These are phyloP conservation scores for Xenotilapia caudafasciata DNA, from an alignment of 2,113 vertebrate genomes.

Conservation along the genomic window DNA sequence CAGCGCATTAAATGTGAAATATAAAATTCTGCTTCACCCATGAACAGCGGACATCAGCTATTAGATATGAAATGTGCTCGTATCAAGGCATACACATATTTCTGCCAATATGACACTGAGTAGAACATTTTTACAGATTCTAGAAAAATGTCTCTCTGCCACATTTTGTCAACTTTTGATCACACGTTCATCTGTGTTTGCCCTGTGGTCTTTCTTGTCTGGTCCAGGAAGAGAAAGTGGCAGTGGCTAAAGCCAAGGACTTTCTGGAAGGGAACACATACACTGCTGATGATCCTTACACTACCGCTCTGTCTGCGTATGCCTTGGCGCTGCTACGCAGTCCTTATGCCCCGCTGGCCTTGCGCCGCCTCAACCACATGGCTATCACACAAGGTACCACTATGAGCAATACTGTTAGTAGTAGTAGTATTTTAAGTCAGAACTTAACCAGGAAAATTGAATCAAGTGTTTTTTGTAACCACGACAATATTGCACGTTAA, in stretches of 20 bases:
- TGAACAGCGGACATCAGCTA: not conserved
- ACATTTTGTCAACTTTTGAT: not conserved
- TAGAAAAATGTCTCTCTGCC: not conserved
- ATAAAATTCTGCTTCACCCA: not conserved
- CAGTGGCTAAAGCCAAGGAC: conserved; percentile 80
- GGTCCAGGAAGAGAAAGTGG: conserved; percentile 78
- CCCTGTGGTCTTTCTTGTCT: not conserved
- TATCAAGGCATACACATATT: not conserved
- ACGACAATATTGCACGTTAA: not conserved
- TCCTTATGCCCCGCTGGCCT: conserved; percentile 63
- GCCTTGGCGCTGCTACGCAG: conserved; percentile 82
- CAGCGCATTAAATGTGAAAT: not conserved
- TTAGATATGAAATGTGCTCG: not conserved
- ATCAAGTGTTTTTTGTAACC: not conserved
- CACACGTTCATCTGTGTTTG: not conserved
- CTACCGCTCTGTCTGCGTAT: conserved; percentile 80
- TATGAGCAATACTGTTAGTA: not conserved
- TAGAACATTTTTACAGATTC: not conserved
- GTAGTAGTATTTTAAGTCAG: not conserved
- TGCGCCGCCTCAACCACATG: conserved; percentile 84
- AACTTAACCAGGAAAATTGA: not conserved
- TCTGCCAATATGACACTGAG: not conserved
- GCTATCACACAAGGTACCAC: conserved; percentile 82
- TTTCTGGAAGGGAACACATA: conserved; percentile 84
- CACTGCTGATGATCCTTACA: conserved; percentile 85